Percentiles rank a stretch among this genome's conserved stretches.
phyloP scores from a whole-genome alignment of 2,888 invertebrate species.

The Euspilapteryx auroguttella region DNA sequence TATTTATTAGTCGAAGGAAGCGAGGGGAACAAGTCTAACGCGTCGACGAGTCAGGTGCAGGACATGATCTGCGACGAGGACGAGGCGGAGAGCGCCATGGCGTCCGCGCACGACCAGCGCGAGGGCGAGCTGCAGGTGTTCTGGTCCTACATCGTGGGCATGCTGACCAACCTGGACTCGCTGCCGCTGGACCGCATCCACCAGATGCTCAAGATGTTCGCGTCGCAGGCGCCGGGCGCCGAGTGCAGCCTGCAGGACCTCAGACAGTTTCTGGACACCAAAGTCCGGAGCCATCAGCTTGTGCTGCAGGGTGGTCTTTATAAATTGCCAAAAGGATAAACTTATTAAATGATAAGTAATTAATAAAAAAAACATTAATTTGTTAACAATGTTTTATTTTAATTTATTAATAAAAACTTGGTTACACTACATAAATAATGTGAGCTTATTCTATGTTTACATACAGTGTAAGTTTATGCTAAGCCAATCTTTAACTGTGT shows the following conservation, averaged over 20 bases:
- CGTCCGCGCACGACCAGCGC: slow-evolving; percentile 90
- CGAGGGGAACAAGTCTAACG: slow-evolving; percentile 55
- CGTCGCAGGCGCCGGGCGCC: slow-evolving; percentile 86
- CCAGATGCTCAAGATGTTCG: slow-evolving; percentile 96
- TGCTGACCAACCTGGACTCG: slow-evolving; percentile 93
- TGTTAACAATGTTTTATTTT: slow-evolving; percentile 48
- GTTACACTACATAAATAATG: slow-evolving; percentile 42
- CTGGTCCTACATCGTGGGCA: slow-evolving; percentile 97
- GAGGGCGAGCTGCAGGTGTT: slow-evolving; percentile 93
- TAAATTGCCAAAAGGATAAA: slow-evolving; percentile 83
- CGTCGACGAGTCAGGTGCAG: slow-evolving; percentile 52
- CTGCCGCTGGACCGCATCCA: slow-evolving; percentile 91
- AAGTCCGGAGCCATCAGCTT: slow-evolving; percentile 89
- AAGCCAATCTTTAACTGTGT: too few relatives aligned
- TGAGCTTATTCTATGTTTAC: slow-evolving; percentile 34
- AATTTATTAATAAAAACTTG: slow-evolving; percentile 40
- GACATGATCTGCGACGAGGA: slow-evolving; percentile 84
- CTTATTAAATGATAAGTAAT: too few relatives aligned
- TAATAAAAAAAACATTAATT: slow-evolving; percentile 16
- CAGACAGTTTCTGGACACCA: slow-evolving; percentile 86
- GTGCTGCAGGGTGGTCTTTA: slow-evolving; percentile 86
- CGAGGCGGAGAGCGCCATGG: slow-evolving; percentile 92
- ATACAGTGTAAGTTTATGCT: too few relatives aligned
- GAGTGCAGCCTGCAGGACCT: slow-evolving; percentile 90
- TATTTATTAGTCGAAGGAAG: slow-evolving; percentile 72